Evolutionary conservation across 2,888 invertebrate genomes (phyloP).

Genomic region (Nysson spinosus): DNA sequence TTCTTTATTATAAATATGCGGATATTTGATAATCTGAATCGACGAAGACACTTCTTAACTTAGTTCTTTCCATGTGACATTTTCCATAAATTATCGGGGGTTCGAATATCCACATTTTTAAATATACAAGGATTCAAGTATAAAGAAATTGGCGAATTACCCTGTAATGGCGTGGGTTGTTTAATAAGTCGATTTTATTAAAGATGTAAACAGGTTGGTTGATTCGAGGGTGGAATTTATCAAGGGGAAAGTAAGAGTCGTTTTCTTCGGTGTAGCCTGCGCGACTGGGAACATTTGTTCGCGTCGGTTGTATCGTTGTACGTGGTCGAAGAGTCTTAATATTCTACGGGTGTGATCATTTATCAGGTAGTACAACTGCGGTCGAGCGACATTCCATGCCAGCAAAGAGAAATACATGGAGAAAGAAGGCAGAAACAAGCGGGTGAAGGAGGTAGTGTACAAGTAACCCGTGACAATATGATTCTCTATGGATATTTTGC

Average conservation of each 20-base stretch:
- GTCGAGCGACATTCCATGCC: slow-evolving; percentile 56
- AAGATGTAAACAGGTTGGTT: too few species aligned
- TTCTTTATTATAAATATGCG: too few species aligned
- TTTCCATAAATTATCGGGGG: too few species aligned
- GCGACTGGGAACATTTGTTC: slow-evolving; percentile 52
- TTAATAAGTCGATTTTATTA: too few species aligned
- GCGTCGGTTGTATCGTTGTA: slow-evolving; percentile 48
- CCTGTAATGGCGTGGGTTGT: too few species aligned
- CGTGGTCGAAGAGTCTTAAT: slow-evolving; percentile 50
- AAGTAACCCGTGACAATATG: slow-evolving; percentile 44
- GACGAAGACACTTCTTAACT: too few species aligned
- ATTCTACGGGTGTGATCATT: slow-evolving; percentile 53
- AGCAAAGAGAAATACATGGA: slow-evolving; percentile 14
- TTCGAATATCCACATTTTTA: too few species aligned
- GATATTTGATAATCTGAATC: too few species aligned
- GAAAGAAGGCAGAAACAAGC: neutral
- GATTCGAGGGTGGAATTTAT: slow-evolving; percentile 33
- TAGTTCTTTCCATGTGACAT: too few species aligned
- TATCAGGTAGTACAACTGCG: slow-evolving; percentile 53
- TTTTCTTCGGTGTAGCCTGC: slow-evolving; percentile 40
- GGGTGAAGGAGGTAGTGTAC: neutral
- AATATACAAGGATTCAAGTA: too few species aligned
- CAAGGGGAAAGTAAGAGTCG: slow-evolving; percentile 24
- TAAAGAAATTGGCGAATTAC: too few species aligned
- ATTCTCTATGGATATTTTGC: slow-evolving; percentile 28